Conservation (phyloP, 2,797 vertebrate species). For the Thripadectes ignobilis region DNA sequence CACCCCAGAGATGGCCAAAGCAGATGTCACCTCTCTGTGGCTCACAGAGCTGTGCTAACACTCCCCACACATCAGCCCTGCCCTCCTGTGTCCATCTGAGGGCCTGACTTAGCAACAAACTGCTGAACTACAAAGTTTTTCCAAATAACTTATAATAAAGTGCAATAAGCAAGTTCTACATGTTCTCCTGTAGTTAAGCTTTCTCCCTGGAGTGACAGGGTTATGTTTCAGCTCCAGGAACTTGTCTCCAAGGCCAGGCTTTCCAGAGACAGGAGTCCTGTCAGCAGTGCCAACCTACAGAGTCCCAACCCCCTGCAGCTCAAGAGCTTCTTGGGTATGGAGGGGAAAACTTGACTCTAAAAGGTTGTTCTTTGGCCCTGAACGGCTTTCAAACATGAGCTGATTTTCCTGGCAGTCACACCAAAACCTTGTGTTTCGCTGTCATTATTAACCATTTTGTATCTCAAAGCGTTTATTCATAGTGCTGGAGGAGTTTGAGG, state of each 20-base stretch:
- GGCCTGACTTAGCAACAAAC: not conserved
- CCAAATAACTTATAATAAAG: not conserved
- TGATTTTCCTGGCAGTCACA: not conserved
- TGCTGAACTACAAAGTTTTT: not conserved
- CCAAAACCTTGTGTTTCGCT: not conserved
- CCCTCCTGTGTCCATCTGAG: not conserved
- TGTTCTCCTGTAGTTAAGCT: not conserved
- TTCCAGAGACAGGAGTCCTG: not conserved
- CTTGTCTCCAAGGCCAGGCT: not conserved
- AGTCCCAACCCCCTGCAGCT: not conserved
- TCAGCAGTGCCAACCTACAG: not conserved
- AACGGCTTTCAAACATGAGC: fast-evolving
- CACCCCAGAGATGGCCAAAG: not conserved
- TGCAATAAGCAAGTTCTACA: not conserved
- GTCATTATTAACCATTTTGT: not conserved
- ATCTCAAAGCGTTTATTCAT: not conserved
- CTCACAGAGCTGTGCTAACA: not conserved
- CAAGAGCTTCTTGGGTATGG: not conserved
- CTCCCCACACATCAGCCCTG: not conserved
- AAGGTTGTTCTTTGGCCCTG: not conserved
- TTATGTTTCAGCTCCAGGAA: not conserved
- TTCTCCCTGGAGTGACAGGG: not conserved
- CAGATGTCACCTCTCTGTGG: not conserved
- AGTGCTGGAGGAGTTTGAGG: not conserved
- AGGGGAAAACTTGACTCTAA: not conserved